phyloP scores from a whole-genome alignment of 2,113 vertebrate genomes.

The Trochalopteron elliotii region DNA sequence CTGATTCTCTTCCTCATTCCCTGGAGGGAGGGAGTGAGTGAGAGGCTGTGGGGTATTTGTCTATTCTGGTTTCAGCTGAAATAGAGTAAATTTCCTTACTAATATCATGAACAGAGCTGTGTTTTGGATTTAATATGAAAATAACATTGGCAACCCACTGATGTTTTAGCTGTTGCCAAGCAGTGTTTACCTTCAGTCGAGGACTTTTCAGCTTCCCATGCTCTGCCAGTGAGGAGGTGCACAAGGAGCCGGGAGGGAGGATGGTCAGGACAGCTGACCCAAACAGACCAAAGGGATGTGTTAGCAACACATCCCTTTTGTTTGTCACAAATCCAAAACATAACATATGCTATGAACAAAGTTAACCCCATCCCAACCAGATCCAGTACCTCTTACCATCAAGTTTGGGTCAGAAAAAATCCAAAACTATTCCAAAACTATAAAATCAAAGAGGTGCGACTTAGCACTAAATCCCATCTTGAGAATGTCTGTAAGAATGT shows the following conservation, averaged over 20 bases:
- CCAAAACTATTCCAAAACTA: neutral
- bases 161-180: neutral
- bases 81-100: neutral
- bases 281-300: neutral
- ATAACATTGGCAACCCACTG: neutral
- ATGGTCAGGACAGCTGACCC: neutral
- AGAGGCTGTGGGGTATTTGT: neutral
- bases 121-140: neutral
- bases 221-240: neutral
- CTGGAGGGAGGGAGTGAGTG: neutral
- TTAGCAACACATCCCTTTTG: neutral
- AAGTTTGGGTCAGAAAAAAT: neutral
- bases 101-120: neutral
- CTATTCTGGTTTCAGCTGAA: neutral
- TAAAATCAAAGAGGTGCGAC: neutral
- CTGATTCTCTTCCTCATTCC: neutral
- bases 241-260: neutral
- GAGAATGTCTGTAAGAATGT: neutral
- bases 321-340: neutral
- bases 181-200: neutral
- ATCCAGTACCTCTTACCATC: neutral
- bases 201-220: neutral
- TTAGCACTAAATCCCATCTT: neutral
- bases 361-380: neutral
- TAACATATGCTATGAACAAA: accelerated